Evolutionary conservation across 1,140 invertebrate genomes (phyloP).

Genomic region (Saxidomus purpurata): DNA sequence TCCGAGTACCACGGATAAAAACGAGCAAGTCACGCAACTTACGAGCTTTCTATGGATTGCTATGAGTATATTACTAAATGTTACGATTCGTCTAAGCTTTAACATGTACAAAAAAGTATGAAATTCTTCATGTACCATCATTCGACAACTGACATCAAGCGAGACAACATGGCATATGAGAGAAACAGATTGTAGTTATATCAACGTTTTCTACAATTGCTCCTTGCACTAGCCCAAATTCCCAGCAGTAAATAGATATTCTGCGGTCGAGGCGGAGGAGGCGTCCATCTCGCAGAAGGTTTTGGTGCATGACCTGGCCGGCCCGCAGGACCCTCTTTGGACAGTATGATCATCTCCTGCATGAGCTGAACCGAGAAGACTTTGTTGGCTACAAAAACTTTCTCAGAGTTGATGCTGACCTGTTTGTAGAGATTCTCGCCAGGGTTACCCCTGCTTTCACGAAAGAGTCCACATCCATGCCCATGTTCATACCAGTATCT

Average conservation of each 20-base stretch:
- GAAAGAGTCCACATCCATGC: too few species aligned
- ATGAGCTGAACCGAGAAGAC: slow-evolving; percentile 18
- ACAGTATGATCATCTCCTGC: slow-evolving; percentile 27
- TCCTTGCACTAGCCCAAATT: too few species aligned
- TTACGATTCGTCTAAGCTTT: background rate
- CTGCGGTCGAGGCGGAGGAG: background rate
- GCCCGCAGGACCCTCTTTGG: slow-evolving; percentile 25
- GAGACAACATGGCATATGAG: too few species aligned
- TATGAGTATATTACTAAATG: too few species aligned
- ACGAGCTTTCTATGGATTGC: too few species aligned
- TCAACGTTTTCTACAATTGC: too few species aligned
- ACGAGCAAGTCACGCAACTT: too few species aligned
- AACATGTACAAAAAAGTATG: background rate
- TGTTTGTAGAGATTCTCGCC: background rate
- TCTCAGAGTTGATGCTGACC: too few species aligned
- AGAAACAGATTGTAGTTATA: too few species aligned
- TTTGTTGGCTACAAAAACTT: background rate
- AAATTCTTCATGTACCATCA: background rate
- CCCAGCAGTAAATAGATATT: background rate
- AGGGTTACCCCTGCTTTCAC: background rate
- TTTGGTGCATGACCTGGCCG: background rate
- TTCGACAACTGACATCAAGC: background rate
- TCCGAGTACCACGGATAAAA: too few species aligned
- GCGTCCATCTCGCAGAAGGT: slow-evolving; percentile 3
- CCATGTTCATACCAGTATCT: too few species aligned